A percentile compares a stretch with the other conserved stretches of the same genome.
These are phyloP conservation scores for Eulithis testata DNA, from an alignment of 2,888 invertebrate species.

Conservation along the genomic window DNA sequence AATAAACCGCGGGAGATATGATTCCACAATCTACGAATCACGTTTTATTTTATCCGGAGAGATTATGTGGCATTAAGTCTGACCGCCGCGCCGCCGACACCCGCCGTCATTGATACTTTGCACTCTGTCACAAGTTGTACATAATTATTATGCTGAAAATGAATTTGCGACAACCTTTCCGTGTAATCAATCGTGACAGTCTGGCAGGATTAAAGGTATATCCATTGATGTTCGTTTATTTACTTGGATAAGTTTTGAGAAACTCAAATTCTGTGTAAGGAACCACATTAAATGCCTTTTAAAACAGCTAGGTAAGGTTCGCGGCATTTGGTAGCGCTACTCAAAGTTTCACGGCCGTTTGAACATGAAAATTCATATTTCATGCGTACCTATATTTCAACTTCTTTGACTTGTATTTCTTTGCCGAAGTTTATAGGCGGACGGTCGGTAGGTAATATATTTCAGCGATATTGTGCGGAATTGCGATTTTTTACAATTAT, in stretches of 20 bases:
- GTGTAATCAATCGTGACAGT: not conserved
- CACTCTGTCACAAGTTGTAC: too few relatives aligned
- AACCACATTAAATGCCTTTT: not conserved
- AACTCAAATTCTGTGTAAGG: conserved; percentile 1
- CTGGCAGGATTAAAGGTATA: not conserved
- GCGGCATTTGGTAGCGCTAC: conserved; percentile 15
- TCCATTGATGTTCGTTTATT: not conserved
- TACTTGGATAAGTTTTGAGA: not conserved
- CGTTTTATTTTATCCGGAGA: not conserved
- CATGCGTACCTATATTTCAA: conserved; percentile 16
- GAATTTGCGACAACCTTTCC: not conserved
- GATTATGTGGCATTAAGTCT: too few relatives aligned
- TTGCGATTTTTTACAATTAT: conserved; percentile 17
- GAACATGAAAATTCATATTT: conserved; percentile 23
- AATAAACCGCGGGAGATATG: conserved; percentile 6
- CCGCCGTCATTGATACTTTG: too few relatives aligned
- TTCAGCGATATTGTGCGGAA: conserved; percentile 14
- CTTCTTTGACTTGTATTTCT: conserved; percentile 23
- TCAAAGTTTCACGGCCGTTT: conserved; percentile 21
- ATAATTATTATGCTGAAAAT: too few relatives aligned
- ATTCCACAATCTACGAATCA: conserved; percentile 3
- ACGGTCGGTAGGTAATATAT: conserved; percentile 17
- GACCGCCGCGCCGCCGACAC: too few relatives aligned
- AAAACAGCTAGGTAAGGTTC: conserved; percentile 7
- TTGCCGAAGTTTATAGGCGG: conserved; percentile 18